Conservation (phyloP, 2,113 vertebrate genomes). For the Odontophorus gujanensis region DNA sequence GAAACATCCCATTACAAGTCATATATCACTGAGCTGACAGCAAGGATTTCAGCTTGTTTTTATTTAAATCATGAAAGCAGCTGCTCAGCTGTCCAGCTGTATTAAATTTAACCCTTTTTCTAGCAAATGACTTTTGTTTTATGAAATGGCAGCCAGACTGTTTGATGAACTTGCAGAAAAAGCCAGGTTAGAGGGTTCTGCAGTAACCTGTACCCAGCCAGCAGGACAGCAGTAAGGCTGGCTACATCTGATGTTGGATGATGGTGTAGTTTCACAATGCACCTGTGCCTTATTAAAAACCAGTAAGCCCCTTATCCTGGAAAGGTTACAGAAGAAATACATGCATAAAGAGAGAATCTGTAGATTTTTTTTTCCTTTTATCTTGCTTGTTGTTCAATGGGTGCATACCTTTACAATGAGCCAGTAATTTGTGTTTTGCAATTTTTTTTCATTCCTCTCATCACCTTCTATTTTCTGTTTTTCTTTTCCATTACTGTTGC, state of each 20-base stretch:
- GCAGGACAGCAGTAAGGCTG: conserved; percentile 24
- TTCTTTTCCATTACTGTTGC: background rate
- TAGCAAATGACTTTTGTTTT: conserved; percentile 74
- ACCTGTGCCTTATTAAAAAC: background rate
- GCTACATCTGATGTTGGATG: conserved; percentile 35
- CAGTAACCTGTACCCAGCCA: conserved; percentile 22
- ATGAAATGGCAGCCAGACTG: conserved; percentile 55
- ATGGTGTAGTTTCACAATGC: conserved; percentile 12
- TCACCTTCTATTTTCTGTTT: background rate
- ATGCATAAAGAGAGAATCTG: background rate
- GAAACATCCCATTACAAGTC: conserved; percentile 94
- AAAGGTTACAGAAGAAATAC: background rate
- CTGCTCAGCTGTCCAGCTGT: conserved; percentile 84
- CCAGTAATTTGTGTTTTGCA: background rate
- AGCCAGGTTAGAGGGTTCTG: conserved; percentile 38
- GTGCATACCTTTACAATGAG: background rate
- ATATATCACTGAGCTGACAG: conserved; percentile 92
- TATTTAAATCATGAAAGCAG: conserved; percentile 93
- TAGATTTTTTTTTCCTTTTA: background rate
- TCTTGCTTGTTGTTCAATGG: background rate
- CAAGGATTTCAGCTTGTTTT: conserved; percentile 91
- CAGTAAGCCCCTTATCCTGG: background rate
- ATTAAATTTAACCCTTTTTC: conserved; percentile 86
- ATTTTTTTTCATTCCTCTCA: background rate
- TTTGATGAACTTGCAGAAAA: conserved; percentile 55